phyloP scores from a whole-genome alignment of 2,888 invertebrate species.

The Lepeophtheirus nordmannii region DNA sequence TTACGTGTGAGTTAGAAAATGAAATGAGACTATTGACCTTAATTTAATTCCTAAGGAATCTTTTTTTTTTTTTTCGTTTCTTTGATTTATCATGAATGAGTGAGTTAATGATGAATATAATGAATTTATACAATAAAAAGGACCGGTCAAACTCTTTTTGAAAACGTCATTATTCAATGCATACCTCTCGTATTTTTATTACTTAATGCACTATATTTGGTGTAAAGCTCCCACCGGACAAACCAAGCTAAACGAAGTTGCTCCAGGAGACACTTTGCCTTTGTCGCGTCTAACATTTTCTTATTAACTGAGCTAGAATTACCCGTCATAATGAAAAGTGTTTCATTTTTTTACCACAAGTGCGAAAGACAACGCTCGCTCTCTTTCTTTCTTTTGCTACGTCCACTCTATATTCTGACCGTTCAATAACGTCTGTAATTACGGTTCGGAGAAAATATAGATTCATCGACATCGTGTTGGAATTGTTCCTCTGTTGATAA shows the following conservation, averaged over 20 bases:
- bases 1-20: background rate
- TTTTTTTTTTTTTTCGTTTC: background rate
- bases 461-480: too few species aligned
- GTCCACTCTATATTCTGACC: too few species aligned
- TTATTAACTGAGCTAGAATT: too few species aligned
- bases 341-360: too few species aligned
- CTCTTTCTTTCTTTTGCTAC: too few species aligned
- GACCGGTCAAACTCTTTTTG: background rate
- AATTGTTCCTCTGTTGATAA: too few species aligned
- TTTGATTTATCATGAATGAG: conserved; percentile 1
- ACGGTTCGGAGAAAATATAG: too few species aligned
- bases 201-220: background rate
- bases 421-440: too few species aligned
- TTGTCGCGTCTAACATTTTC: too few species aligned
- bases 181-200: background rate
- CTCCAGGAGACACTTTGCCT: background rate
- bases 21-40: background rate
- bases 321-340: too few species aligned
- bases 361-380: too few species aligned
- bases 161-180: too few species aligned
- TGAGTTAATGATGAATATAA: background rate
- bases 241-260: conserved; percentile 2
- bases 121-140: background rate
- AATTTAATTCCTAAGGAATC: background rate
- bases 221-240: background rate